Evolutionary conservation across 2,888 invertebrate species (phyloP).

Genomic region (Lasiommata megera): DNA sequence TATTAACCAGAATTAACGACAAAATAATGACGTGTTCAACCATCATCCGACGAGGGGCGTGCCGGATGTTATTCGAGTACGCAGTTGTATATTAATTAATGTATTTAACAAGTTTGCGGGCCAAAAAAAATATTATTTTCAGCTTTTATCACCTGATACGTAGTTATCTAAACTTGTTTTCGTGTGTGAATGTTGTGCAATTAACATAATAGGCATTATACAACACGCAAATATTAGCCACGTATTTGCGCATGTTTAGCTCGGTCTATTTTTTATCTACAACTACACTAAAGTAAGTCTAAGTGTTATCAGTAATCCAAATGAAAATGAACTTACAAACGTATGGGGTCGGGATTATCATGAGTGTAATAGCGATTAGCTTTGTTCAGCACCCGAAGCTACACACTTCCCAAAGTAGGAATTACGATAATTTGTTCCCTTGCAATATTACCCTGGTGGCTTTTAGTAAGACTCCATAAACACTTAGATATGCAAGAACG

Average conservation of each 20-base stretch:
- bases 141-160: background rate
- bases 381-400: too few relatives aligned
- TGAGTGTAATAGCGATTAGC: too few relatives aligned
- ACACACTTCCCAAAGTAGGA: too few relatives aligned
- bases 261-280: too few relatives aligned
- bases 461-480: too few relatives aligned
- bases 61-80: constrained; percentile 9
- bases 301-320: too few relatives aligned
- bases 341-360: too few relatives aligned
- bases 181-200: background rate
- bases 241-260: background rate
- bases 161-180: constrained; percentile 6
- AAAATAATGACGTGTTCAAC: constrained; percentile 2
- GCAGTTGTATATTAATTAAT: constrained; percentile 11
- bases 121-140: constrained; percentile 9
- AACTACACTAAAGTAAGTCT: too few relatives aligned
- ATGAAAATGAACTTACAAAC: too few relatives aligned
- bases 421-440: too few relatives aligned
- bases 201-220: background rate
- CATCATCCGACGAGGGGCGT: background rate
- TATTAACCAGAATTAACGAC: background rate
- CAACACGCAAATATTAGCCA: background rate
- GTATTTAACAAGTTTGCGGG: background rate
- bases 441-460: too few relatives aligned
- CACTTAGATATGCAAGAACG: too few relatives aligned